Evolutionary conservation across 2,797 vertebrate genomes (phyloP).

Genomic region (Brachyalestes nurse): DNA sequence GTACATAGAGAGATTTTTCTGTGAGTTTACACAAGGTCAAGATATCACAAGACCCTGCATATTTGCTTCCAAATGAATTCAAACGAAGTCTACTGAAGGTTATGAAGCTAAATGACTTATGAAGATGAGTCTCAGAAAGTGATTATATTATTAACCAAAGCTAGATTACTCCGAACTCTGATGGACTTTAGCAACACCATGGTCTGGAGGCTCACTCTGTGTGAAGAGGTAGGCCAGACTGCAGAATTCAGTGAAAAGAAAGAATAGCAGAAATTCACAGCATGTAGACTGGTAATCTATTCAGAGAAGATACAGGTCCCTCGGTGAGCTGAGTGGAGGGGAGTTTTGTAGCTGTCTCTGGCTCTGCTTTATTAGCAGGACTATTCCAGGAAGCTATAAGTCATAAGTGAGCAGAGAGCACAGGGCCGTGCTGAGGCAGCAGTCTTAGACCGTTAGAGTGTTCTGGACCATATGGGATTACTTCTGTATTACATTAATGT

Average conservation of each 20-base stretch:
- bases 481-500: slow-evolving; percentile 14
- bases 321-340: background rate
- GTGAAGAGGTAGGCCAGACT: background rate
- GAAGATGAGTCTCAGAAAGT: background rate
- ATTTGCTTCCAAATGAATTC: background rate
- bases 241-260: background rate
- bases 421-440: slow-evolving; percentile 38
- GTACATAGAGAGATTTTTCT: no score
- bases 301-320: slow-evolving; percentile 30
- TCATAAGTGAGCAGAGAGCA: slow-evolving; percentile 34
- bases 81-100: background rate
- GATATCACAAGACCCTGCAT: background rate
- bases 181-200: background rate
- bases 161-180: background rate
- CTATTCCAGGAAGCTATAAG: slow-evolving; percentile 44
- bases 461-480: slow-evolving; percentile 16
- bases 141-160: background rate
- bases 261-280: background rate
- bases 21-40: background rate
- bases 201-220: no score
- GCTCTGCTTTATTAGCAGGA: slow-evolving; percentile 34
- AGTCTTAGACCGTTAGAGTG: background rate
- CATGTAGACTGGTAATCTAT: slow-evolving; percentile 8
- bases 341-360: slow-evolving; percentile 21
- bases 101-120: background rate